Conservation (phyloP, 1,140 invertebrate genomes). For the Danaus plexippus region DNA sequence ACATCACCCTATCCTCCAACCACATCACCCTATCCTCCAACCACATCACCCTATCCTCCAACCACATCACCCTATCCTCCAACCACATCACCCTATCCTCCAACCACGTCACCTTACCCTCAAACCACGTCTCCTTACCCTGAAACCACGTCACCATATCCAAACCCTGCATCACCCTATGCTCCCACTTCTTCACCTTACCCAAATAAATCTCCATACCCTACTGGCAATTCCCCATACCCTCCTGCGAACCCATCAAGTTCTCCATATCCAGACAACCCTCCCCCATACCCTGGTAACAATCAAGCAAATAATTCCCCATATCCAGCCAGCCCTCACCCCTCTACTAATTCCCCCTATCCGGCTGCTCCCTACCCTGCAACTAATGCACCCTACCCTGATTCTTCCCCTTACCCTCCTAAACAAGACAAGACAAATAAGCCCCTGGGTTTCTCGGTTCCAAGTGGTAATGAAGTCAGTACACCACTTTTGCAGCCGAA, state of each 20-base stretch:
- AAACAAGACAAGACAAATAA: too few relatives aligned
- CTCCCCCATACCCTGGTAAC: slow-evolving; percentile 12
- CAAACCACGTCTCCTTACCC: slow-evolving; percentile 21
- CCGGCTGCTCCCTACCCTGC: slow-evolving; percentile 8
- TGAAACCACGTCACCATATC: slow-evolving; percentile 4
- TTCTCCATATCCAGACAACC: slow-evolving; percentile 8
- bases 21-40: slow-evolving; percentile 20
- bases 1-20: slow-evolving; percentile 19
- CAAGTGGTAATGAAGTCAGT: too few relatives aligned
- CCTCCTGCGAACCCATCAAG: not conserved
- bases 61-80: slow-evolving; percentile 17
- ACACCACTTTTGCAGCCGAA: too few relatives aligned
- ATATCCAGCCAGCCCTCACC: slow-evolving; percentile 4
- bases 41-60: slow-evolving; percentile 8
- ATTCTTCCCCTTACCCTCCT: too few relatives aligned
- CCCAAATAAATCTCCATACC: slow-evolving; percentile 6
- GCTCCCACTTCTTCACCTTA: slow-evolving; percentile 9
- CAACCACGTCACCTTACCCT: slow-evolving; percentile 18
- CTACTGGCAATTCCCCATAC: not conserved
- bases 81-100: slow-evolving; percentile 17
- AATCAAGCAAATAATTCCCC: slow-evolving; percentile 1
- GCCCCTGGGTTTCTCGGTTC: too few relatives aligned
- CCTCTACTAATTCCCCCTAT: slow-evolving; percentile 5
- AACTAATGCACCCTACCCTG: slow-evolving; percentile 11
- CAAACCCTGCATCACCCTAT: slow-evolving; percentile 13